Base-by-base conservation (phyloP, 2,797 vertebrate genomes). In the Benthosema pterotum region DNA sequence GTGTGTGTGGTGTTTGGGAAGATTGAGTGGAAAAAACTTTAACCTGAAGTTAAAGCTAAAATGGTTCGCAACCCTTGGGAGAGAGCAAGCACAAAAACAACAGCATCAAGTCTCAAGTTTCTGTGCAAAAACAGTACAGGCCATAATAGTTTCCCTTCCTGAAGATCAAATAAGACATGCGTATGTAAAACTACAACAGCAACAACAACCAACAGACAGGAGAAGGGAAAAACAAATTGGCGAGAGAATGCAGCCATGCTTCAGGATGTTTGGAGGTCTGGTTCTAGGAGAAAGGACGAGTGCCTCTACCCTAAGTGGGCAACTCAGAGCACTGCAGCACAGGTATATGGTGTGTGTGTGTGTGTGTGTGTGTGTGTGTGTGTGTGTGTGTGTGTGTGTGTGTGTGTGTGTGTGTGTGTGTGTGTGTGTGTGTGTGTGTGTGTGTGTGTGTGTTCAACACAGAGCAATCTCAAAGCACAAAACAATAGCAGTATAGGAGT, bases 11-110 rank as follows among this genome's bases (percentile, higher is more conserved):
- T 61, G 58, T 52, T 8, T 56, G 66, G 42, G 63, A 49, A 19
- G 60, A 22, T 25, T 54, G 57, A 28, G 52, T 50, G 60, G 76
- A 60, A 57, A 86, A 84, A 38, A 2, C 7, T 71, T 14, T 65
- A 77, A 87, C 82, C 88, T 90, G 88, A 89, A 90, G 90, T 90
- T 91, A 89, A 88, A 91, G n/a, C 87, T 87, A n/a, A n/a, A n/a
- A 85, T 78, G 77, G 70, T 85, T 79, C 66, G 69, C 82, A 38
- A 38, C 69, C 62, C 60, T 59, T 62, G 80, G 17, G 64, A 68
- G 63, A 38, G 74, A 74, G 77, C 45, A 52, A 88, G 80, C 74
- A 17, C 69, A 87, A 38, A 38, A 38, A 89, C 91, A 38, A 89
- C 91, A 89, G 88, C 86, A 83, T 84, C 11, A 65, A 85, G 83